A percentile compares a stretch with the other conserved stretches of the same genome.
Conservation (phyloP, 2,113 vertebrate genomes). For the Ptychochromis oligacanthus region DNA sequence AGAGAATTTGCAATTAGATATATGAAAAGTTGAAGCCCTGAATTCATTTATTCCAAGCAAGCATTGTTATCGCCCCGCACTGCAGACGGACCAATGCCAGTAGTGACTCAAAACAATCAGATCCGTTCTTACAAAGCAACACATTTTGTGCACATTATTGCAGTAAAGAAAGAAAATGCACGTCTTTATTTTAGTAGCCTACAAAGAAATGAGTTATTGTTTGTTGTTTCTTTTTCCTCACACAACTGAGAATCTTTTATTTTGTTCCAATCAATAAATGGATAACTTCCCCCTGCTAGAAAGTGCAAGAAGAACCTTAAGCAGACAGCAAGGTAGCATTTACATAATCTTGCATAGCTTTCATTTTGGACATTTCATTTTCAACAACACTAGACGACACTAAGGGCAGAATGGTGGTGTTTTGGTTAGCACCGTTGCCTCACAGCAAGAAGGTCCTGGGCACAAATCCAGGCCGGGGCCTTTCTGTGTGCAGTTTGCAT, state of each 20-base stretch:
- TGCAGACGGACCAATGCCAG: too few species aligned
- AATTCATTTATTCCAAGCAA: neutral
- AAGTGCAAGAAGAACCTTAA: neutral
- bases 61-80: neutral
- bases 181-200: too few species aligned
- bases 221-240: too few species aligned
- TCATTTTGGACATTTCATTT: neutral
- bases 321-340: neutral
- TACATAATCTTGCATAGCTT: neutral
- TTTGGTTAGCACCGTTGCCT: neutral
- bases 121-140: neutral
- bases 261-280: neutral
- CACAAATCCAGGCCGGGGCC: neutral
- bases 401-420: neutral
- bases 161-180: too few species aligned
- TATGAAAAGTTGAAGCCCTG: neutral
- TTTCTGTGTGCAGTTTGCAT: neutral
- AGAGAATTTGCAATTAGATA: accelerated
- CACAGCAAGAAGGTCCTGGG: neutral
- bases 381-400: neutral
- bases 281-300: neutral
- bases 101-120: too few species aligned
- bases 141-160: accelerated
- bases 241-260: neutral
- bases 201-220: too few species aligned